A percentile compares a stretch with the other conserved stretches of the same genome.
phyloP scores from a whole-genome alignment of 2,113 vertebrate species.

The Pomatorhinus ruficollis region DNA sequence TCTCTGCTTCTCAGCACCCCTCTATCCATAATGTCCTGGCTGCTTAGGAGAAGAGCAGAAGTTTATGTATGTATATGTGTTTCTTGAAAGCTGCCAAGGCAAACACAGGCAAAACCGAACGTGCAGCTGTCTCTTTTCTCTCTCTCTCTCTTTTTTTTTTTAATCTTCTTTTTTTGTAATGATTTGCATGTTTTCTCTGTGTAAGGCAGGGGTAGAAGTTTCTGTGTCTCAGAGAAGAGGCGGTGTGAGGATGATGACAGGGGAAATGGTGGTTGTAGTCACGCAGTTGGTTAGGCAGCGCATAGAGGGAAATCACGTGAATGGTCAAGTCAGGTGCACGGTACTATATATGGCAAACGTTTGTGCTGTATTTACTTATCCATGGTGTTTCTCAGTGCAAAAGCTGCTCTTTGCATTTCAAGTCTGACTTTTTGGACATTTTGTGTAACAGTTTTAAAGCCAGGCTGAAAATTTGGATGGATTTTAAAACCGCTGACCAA shows the following conservation, averaged over 20 bases:
- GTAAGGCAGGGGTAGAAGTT: not conserved
- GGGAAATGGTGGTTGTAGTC: not conserved
- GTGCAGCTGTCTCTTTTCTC: not conserved
- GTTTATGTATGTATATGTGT: not conserved
- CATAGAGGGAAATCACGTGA: not conserved
- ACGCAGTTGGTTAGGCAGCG: not conserved
- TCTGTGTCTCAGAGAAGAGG: slow-evolving; percentile 1
- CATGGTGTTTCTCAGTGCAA: not conserved
- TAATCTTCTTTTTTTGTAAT: not conserved
- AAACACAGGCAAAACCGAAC: not conserved
- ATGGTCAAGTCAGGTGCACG: not conserved
- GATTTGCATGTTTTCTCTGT: not conserved
- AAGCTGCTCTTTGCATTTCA: not conserved
- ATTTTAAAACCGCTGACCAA: slow-evolving; percentile 15
- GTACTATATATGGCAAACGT: not conserved
- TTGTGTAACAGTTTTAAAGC: not conserved
- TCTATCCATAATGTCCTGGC: not conserved
- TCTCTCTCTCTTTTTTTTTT: fast-evolving
- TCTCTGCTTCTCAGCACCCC: not conserved
- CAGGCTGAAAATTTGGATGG: not conserved
- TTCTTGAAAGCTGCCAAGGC: not conserved
- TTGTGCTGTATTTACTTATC: not conserved
- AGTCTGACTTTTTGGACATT: not conserved
- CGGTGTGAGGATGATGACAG: not conserved
- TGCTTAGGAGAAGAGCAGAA: not conserved